Evolutionary conservation across 2,797 vertebrate species (phyloP).

Genomic region (Myotis planiceps): DNA sequence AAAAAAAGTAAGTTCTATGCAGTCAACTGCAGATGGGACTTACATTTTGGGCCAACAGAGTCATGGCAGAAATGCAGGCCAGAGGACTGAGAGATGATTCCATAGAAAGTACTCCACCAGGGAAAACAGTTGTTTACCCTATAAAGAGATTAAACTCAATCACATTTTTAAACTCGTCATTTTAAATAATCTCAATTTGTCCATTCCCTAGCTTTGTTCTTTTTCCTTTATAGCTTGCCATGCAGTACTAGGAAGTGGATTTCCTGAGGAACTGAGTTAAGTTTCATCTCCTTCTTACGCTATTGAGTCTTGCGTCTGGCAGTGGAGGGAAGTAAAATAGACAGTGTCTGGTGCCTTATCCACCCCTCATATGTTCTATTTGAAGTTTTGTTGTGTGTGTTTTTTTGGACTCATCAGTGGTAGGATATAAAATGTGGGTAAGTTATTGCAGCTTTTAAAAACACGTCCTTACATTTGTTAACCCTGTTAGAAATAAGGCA

Average conservation of each 20-base stretch:
- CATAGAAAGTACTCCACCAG: not conserved
- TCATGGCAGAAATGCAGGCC: not conserved
- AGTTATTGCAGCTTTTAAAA: conserved; percentile 2
- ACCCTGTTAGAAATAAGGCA: too few relatives aligned
- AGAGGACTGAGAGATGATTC: not conserved
- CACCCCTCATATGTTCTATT: not conserved
- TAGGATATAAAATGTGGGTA: not conserved
- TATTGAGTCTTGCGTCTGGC: not conserved
- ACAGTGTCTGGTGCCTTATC: not conserved
- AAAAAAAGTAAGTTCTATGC: not conserved
- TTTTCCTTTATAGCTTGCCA: not conserved
- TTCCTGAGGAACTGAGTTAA: conserved; percentile 49
- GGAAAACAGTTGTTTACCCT: not conserved
- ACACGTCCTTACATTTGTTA: not conserved
- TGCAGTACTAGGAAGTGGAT: not conserved
- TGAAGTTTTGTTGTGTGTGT: not conserved
- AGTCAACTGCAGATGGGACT: not conserved
- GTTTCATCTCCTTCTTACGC: not conserved
- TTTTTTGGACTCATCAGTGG: not conserved
- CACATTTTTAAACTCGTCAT: not conserved
- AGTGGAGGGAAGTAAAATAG: not conserved
- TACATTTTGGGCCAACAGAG: not conserved
- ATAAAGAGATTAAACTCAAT: not conserved
- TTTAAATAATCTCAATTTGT: not conserved
- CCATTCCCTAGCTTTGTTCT: not conserved